Percentiles rank a stretch among this genome's conserved stretches.
These are phyloP conservation scores for Galaxea fascicularis DNA, from an alignment of 92 coral and sea anemone species.

Conservation along the genomic window DNA sequence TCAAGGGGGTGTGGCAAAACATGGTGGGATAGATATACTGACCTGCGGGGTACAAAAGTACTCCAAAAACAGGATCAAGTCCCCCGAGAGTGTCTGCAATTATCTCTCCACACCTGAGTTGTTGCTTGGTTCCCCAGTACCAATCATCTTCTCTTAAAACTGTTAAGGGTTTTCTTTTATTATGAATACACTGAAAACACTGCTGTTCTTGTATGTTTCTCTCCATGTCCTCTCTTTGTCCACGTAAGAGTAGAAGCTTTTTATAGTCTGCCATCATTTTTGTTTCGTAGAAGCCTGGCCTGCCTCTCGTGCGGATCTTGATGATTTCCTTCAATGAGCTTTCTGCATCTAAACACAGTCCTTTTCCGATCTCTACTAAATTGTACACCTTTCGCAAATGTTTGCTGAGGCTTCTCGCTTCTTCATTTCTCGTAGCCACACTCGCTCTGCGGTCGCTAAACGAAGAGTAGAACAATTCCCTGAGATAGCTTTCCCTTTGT, in stretches of 20 bases:
- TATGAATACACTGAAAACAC: slow-evolving; percentile 84
- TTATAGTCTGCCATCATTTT: slow-evolving; percentile 82
- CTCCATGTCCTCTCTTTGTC: slow-evolving; percentile 77
- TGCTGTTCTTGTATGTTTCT: slow-evolving; percentile 76
- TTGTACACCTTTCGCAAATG: slow-evolving; percentile 69
- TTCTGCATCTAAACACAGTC: slow-evolving; percentile 81
- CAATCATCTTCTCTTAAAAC: slow-evolving; percentile 72
- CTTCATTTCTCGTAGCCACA: slow-evolving; percentile 73
- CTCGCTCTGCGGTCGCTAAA: slow-evolving; percentile 86
- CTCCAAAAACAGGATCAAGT: slow-evolving; percentile 84
- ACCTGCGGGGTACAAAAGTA: slow-evolving; percentile 83
- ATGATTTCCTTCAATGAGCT: slow-evolving; percentile 63
- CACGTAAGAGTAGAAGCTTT: slow-evolving; percentile 70
- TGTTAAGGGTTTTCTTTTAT: slow-evolving; percentile 64
- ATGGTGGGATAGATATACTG: background rate
- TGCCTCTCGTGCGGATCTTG: slow-evolving; percentile 82
- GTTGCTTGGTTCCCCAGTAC: slow-evolving; percentile 91
- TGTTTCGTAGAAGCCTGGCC: slow-evolving; percentile 86
- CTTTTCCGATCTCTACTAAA: slow-evolving; percentile 78
- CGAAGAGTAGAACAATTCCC: slow-evolving; percentile 87
- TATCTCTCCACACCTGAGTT: slow-evolving; percentile 88
- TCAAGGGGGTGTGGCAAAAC: slow-evolving; percentile 7
- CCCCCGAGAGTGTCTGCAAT: slow-evolving; percentile 89
- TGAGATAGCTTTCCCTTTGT: slow-evolving; percentile 88
- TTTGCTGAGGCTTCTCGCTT: slow-evolving; percentile 68